Evolutionary conservation across 1,140 invertebrate species (phyloP).

Genomic region (Eurosta solidaginis): DNA sequence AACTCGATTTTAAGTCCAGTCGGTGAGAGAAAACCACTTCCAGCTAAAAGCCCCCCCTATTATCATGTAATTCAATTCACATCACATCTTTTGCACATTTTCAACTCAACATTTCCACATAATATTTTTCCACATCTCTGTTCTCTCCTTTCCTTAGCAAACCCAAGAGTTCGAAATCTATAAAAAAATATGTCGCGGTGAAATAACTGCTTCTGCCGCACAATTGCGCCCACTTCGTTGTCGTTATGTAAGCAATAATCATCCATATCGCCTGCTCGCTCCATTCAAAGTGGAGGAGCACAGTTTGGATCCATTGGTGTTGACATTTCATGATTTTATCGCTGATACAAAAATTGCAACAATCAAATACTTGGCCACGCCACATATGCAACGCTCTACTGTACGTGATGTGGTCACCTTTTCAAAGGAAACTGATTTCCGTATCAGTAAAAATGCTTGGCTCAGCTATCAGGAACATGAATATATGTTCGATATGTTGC

Average conservation of each 20-base stretch:
- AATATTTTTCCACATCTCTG: background rate
- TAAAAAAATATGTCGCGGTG: constrained; percentile 86
- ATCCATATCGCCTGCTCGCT: constrained; percentile 77
- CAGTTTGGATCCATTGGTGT: constrained; percentile 81
- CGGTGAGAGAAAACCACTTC: constrained; percentile 52
- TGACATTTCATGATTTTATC: constrained; percentile 88
- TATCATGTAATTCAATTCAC: constrained; percentile 39
- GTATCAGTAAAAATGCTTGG: constrained; percentile 98
- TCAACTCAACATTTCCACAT: background rate
- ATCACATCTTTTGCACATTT: background rate
- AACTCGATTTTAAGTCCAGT: constrained; percentile 57
- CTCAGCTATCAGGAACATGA: constrained; percentile 81
- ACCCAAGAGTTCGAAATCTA: constrained; percentile 64
- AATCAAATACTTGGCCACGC: constrained; percentile 83
- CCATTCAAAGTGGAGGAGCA: constrained; percentile 92
- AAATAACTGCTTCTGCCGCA: constrained; percentile 63
- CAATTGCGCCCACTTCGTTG: constrained; percentile 67
- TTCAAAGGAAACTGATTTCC: constrained; percentile 43
- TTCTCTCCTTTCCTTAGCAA: constrained; percentile 34
- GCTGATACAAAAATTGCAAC: constrained; percentile 84
- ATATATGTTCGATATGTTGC: constrained; percentile 74
- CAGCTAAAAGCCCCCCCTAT: constrained; percentile 61
- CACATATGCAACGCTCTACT: constrained; percentile 75
- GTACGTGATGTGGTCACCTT: constrained; percentile 68
- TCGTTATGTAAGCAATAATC: constrained; percentile 72